Evolutionary conservation across 2,888 invertebrate genomes (phyloP), one percentile per base, ranked within the genome.

Genomic region (Callimorpha dominula): DNA sequence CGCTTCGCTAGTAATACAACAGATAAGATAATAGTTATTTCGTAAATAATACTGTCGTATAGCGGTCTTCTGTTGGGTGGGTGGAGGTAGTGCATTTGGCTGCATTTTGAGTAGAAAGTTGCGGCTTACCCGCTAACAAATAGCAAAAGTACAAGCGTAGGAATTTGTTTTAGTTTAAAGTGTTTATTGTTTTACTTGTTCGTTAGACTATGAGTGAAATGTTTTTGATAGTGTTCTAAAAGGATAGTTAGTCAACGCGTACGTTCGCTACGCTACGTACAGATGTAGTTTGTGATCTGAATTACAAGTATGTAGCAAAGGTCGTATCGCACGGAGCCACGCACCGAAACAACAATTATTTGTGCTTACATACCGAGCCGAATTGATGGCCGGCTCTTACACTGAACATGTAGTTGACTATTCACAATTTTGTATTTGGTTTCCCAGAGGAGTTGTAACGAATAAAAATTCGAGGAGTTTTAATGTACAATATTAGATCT

Each of bases 201-300:
- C 43, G 43, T 43, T 43, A 43, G 8, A 14, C n/a, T 31, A 49
- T 46, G 31, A 8, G 49, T 65, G 31, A 17, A 57, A 49, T 14
- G 12, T 20, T 5, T 43, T 6, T 43, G 20, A 65, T 15, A 20
- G 65, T 14, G 60, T n/a, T 17, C 17, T 62, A 7, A 17, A 60
- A 49, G 31, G 31, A 50, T 40, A 66, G 50, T 3, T 50, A 31
- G 31, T 31, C 20, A 5, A 52, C 50, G 40, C 15, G 66, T 40
- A 52, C n/a, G 43, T 40, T 42, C 14, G 4, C 46, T 31, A 62
- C 49, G 40, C n/a, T n/a, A n/a, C n/a, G n/a, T 49, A 49, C 49
- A 31, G 49, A 62, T 49, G 49, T 49, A 8, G 17, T 12, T 31
- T 62, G 68, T 62, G 68, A 62, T 49, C 68, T 40, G 62, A 31